phyloP scores from a whole-genome alignment of 2,888 invertebrate genomes.

The Antitype chi region DNA sequence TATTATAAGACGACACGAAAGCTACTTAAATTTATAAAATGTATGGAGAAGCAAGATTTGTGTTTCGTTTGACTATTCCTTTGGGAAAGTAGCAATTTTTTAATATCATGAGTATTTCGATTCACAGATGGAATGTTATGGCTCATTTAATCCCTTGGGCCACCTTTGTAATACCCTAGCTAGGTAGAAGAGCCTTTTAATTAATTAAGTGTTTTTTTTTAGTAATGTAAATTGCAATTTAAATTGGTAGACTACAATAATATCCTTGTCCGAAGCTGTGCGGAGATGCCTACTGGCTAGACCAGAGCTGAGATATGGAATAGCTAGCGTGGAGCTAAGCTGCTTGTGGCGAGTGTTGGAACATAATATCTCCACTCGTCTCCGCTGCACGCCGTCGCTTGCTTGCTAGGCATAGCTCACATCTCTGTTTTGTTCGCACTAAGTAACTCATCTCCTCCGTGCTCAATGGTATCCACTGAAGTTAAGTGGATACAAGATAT shows the following conservation, averaged over 20 bases:
- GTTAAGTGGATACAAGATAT: too few species aligned
- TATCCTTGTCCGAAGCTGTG: background rate
- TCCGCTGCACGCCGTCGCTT: too few species aligned
- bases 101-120: constrained; percentile 7
- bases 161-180: background rate
- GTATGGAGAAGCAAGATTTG: background rate
- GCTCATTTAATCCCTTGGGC: constrained; percentile 29
- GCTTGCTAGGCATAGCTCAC: too few species aligned
- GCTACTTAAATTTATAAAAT: background rate
- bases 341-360: background rate
- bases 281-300: background rate
- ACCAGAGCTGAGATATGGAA: background rate
- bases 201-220: constrained; percentile 4
- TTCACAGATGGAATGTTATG: constrained; percentile 11
- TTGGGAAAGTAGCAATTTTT: constrained; percentile 17
- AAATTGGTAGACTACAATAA: too few species aligned
- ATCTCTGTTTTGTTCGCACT: too few species aligned
- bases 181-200: constrained; percentile 4
- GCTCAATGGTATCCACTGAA: too few species aligned
- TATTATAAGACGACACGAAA: background rate
- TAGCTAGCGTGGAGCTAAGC: background rate
- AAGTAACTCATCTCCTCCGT: too few species aligned
- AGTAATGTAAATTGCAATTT: background rate
- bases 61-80: constrained; percentile 23
- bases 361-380: too few species aligned